phyloP scores from a whole-genome alignment of 2,888 invertebrate genomes.

The Ormyrus labotus region DNA sequence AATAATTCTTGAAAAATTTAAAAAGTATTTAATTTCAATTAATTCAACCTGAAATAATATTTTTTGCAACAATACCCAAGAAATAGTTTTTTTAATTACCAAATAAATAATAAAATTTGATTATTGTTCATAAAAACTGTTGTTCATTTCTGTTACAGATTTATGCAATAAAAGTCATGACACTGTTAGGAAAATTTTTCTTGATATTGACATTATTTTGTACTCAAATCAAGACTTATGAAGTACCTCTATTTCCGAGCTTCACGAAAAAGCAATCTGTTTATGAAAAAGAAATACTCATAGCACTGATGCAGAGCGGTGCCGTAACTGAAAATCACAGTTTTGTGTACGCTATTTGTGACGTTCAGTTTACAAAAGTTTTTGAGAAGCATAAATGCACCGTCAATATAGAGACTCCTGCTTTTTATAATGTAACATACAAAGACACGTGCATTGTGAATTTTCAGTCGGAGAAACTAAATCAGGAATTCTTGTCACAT shows the following conservation, averaged over 20 bases:
- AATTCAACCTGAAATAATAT: too few species aligned
- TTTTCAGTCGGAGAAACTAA: neutral
- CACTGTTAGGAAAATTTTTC: neutral
- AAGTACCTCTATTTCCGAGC: neutral
- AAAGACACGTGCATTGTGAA: slow-evolving; percentile 16
- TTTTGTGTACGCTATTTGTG: slow-evolving; percentile 34
- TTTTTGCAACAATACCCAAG: too few species aligned
- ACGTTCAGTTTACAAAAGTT: slow-evolving; percentile 13
- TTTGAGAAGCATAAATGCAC: slow-evolving; percentile 33
- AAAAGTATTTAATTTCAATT: too few species aligned
- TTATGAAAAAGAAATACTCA: slow-evolving; percentile 8
- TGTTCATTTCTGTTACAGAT: neutral
- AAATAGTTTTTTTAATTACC: neutral
- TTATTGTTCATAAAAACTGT: neutral
- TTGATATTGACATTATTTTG: neutral
- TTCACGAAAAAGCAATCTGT: slow-evolving; percentile 25
- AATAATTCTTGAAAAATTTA: too few species aligned
- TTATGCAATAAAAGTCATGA: neutral
- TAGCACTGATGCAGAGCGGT: neutral
- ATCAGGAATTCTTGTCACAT: neutral
- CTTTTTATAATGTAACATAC: slow-evolving; percentile 31
- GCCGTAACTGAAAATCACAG: slow-evolving; percentile 35
- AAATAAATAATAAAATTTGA: neutral
- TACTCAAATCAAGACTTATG: neutral
- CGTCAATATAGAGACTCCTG: slow-evolving; percentile 42